Base-by-base conservation (phyloP, 2,113 vertebrate species). In the Scomber scombrus region DNA sequence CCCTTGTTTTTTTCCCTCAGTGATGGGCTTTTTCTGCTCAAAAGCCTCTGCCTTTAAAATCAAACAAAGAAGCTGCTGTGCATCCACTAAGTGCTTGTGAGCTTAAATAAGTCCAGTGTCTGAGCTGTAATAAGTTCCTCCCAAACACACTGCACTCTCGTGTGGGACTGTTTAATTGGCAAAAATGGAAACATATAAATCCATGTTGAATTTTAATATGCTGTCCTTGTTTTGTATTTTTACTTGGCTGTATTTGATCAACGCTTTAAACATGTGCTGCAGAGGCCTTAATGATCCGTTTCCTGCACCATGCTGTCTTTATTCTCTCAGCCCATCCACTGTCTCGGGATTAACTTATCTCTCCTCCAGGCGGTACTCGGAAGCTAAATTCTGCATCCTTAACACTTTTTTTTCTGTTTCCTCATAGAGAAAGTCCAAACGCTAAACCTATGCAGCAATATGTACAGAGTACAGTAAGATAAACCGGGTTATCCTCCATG, bases 331-430 rank as follows among this genome's bases (percentile, higher is more conserved):
- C 45, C 51, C 23, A 71, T 72, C 71, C 72, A 84, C 78, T 86
- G 82, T 90, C 72, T 75, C n/a, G 61, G 84, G 84, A 91, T 91
- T 91, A 90, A 91, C 83, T 89, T 82, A 88, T 92, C 82, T 90
- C 72, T 92, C 75, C 84, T 87, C 50, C 78, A 88, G 90, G 81
- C 88, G 40, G 71, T 31, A 61, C 56, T 80, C 47, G 29, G 57
- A 85, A 75, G 84, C 82, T 83, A 77, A 89, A 92, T 86, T 89
- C 72, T 91, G 88, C 85, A 81, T 85, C 79, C 73, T 81, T 83
- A 74, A 92, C 85, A 91, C 55, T 84, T 91, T 87, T 69, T 47
- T 49, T 40, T 40, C 52, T 34, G 65, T 75, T 81, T 87, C 52
- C 85, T 82, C 62, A 72, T 62, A 80, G 82, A 69, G 72, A 60